Base-by-base conservation (phyloP, 35 echinoderm and acorn worm species). In the Hemicentrotus pulcherrimus region DNA sequence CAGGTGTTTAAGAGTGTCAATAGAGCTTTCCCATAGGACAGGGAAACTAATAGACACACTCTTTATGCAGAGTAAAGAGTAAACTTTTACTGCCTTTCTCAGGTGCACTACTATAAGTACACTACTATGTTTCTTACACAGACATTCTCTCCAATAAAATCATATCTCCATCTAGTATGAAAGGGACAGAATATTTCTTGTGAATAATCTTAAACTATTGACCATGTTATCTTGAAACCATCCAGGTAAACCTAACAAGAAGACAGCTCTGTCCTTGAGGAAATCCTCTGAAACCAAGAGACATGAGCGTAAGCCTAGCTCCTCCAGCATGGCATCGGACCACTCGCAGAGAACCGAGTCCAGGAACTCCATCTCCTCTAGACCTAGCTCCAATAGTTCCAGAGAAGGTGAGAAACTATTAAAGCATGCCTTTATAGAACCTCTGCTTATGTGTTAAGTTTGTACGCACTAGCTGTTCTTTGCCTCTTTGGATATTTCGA, bases 241-340 rank as follows among this genome's bases (percentile, higher is more conserved):
- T 28, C 18, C 94, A 96, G 96, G 96, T 19, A 96, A 96, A 91
- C 96, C 96, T 31, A 86, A 58, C 48, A 96, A 96, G 55, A 96
- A 96, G 87, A 92, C 94, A 9, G 95, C 96, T 10, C 88, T 61
- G 52, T 91, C 96, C 6, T 65, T 95, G 50, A 94, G 94, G 32
- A 70, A 96, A 50, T 86, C 71, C 24, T 55, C 61, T 32, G 96
- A 97, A 65, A 86, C 59, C 19, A 95, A 46, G 46, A 92, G 94
- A 45, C 35, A 92, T 30, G 96, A 97, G 31, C 95, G 98, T 59
- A 97, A 97, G 87, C 95, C 96, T 22, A 99, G 98, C 47, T 96
- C 98, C n/a, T 97, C 98, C 9, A 99, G 96, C 45, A 92, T 95
- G 9, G 95, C 95, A 5, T 99, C 98, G 2, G 98, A 99, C 32